Conservation (phyloP, 2,113 vertebrate species). For the Dermatemys mawii region DNA sequence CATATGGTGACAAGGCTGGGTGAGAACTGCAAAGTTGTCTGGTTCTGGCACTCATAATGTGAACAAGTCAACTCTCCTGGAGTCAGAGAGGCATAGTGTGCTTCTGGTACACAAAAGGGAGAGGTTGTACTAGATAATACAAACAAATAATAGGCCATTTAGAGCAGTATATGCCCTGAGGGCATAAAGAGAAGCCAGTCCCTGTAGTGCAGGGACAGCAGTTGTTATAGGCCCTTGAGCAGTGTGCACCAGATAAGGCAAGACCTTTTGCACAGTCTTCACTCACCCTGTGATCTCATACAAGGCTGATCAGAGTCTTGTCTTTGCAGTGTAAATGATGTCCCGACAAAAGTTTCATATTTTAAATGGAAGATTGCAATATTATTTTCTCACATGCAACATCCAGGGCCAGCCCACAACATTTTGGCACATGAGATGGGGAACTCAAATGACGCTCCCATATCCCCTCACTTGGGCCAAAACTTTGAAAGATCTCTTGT, state of each 20-base stretch:
- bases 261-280: not conserved
- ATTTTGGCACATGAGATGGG: too few species aligned
- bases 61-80: not conserved
- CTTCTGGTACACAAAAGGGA: not conserved
- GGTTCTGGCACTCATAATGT: not conserved
- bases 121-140: not conserved
- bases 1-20: not conserved
- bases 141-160: not conserved
- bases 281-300: not conserved
- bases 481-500: too few species aligned
- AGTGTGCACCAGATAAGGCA: not conserved
- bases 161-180: not conserved
- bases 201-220: not conserved
- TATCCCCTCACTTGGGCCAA: too few species aligned
- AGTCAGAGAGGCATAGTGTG: not conserved
- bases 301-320: not conserved
- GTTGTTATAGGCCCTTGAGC: not conserved
- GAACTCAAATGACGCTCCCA: too few species aligned
- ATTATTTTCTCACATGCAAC: not conserved
- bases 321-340: not conserved
- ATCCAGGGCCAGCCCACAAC: too few species aligned
- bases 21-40: constrained; percentile 1
- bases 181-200: not conserved
- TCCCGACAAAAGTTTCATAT: not conserved
- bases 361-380: not conserved